Base-by-base conservation (phyloP, 2,888 invertebrate species). In the Spisula solida region DNA sequence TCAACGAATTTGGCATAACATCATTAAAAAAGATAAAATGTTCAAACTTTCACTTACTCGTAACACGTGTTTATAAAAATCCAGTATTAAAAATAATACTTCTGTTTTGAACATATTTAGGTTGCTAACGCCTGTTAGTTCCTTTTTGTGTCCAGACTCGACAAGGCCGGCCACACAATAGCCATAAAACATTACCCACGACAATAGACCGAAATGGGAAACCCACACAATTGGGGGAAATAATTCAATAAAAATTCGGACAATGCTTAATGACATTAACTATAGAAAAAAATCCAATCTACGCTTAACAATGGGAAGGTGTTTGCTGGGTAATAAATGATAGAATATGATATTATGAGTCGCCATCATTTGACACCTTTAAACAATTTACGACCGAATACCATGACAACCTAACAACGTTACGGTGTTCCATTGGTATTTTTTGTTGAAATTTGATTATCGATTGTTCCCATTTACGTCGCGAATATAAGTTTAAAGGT, bases 291-390 rank as follows among this genome's bases (percentile, higher is more conserved):
- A 75, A 75, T 34, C 34, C 75, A 75, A 75, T 75, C 31, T 75
- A 75, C 31, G 75, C 34, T 70, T 75, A 18, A 75, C 34, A 31
- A 31, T 75, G 12, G 12, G 14, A 75, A 75, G 75, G 75, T 75
- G 75, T 75, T 12, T 18, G 31, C 0, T 16, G 25, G 31, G 14
- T 31, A 18, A 75, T 75, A 34, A 75, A 75, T 75, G 34, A 75
- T 75, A 75, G 75, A 75, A 75, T 31, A 75, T 31, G 75, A 75
- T 75, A 31, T 75, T 31, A 75, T 75, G 75, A 75, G 18, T 18
- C 5, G 14, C 75, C 31, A 75, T 75, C 34, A 75, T 34, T 75
- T 75, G 75, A 75, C 75, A 75, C 75, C 75, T 75, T 75, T 25
- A 25, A 25, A 75, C 75, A 75, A 75, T 75, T 31, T 75, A 75